Conservation (phyloP, 2,797 vertebrate genomes). For the Scarus forsteni region DNA sequence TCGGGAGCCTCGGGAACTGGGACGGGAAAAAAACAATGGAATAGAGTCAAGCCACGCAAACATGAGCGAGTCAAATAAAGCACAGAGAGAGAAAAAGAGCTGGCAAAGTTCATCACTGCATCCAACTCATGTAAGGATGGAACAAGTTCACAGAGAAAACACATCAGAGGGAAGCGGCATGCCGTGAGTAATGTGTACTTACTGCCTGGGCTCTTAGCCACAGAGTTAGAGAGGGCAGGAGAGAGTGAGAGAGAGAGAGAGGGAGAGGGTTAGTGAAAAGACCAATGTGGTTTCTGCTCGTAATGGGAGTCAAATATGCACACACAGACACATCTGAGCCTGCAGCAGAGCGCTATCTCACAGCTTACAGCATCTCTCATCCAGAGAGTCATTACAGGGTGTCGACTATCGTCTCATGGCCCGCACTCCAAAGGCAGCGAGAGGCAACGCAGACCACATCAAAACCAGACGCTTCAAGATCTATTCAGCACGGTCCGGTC, state of each 20-base stretch:
- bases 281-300: slow-evolving; percentile 43
- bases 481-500: slow-evolving; percentile 14
- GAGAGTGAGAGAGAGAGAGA: slow-evolving; percentile 65
- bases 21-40: background rate
- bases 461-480: slow-evolving; percentile 34
- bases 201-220: slow-evolving; percentile 82
- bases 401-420: slow-evolving; percentile 45
- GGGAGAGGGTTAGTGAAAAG: slow-evolving; percentile 77
- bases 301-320: slow-evolving; percentile 31
- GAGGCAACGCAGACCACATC: slow-evolving; percentile 62
- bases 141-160: slow-evolving; percentile 29
- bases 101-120: slow-evolving; percentile 23
- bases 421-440: slow-evolving; percentile 27
- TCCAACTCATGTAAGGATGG: slow-evolving; percentile 40
- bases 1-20: slow-evolving; percentile 95
- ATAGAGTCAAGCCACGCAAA: background rate
- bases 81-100: slow-evolving; percentile 27
- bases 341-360: slow-evolving; percentile 33
- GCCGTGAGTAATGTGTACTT: slow-evolving; percentile 80
- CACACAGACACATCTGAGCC: slow-evolving; percentile 26
- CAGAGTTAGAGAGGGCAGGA: slow-evolving; percentile 76
- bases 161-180: slow-evolving; percentile 55
- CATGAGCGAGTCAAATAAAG: background rate
- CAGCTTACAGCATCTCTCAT: slow-evolving; percentile 49
- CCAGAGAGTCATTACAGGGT: slow-evolving; percentile 43